These are phyloP conservation scores for Pollicipes pollicipes DNA, from an alignment of 1,140 invertebrate species.

Conservation along the genomic window DNA sequence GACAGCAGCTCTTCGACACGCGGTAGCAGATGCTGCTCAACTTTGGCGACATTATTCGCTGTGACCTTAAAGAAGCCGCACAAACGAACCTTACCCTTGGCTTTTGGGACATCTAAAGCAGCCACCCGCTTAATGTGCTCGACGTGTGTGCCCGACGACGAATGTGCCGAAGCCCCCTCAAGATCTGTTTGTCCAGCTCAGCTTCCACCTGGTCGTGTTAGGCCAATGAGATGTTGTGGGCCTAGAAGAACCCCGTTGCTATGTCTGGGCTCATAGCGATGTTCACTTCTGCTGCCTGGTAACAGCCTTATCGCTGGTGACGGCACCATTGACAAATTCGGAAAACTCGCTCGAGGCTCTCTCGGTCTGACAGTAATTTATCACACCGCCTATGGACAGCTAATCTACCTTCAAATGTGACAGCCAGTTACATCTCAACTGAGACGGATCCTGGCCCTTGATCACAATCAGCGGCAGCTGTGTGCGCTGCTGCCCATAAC, in stretches of 20 bases:
- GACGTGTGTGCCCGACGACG: too few relatives aligned
- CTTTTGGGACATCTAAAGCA: not conserved
- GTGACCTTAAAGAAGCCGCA: not conserved
- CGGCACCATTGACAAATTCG: not conserved
- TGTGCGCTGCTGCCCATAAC: not conserved
- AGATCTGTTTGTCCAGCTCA: not conserved
- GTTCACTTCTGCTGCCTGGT: not conserved
- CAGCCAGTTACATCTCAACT: not conserved
- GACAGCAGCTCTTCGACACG: not conserved
- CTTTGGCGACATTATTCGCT: not conserved
- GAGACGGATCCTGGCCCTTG: not conserved
- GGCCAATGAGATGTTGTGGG: not conserved
- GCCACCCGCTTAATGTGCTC: not conserved
- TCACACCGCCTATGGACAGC: not conserved
- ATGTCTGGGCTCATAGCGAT: not conserved
- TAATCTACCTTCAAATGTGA: not conserved
- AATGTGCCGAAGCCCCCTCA: not conserved
- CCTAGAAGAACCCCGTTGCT: not conserved
- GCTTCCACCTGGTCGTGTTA: not conserved
- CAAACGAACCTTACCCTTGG: not conserved
- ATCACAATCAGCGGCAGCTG: not conserved
- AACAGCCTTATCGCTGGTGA: not conserved
- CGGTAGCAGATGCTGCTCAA: not conserved
- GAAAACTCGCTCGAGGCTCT: not conserved
- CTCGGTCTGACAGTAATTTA: not conserved